Evolutionary conservation across 2,888 invertebrate genomes (phyloP), one percentile per base, ranked within the genome.

Genomic region (Drosophila picticornis): DNA sequence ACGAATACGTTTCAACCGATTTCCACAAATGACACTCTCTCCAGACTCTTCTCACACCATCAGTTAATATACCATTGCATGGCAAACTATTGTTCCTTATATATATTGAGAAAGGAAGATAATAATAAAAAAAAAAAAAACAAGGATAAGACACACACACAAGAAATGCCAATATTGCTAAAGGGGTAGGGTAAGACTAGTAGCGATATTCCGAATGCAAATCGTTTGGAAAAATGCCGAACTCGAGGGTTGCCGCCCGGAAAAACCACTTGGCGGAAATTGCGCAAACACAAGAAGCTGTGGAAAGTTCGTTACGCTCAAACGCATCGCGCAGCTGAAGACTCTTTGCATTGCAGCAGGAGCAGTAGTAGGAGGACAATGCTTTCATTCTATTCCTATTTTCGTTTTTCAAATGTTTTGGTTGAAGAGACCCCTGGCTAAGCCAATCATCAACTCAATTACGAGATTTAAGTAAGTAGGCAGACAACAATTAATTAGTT

Each of bases 191-290:
- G 19, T 29, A n/a, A 25, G 46, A 16, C 13, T 16, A 34, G 22
- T 16, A 25, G 25, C 53, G 22, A 34, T 53, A 22, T 72, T 32
- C n/a, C 19, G 22, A 72, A 61, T 77, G 73, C 38, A 71, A 83
- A 83, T 78, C 59, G 80, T 40, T 62, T 80, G 83, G 71, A 68
- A 76, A 78, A 70, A 53, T 55, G 43, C 36, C 34, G 11, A 43
- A 19, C n/a, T 59, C 55, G 59, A 64, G 67, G 38, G 48, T 55
- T 59, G 52, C 64, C 71, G 77, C 50, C 55, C 58, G 80, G 72
- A 80, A 85, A 75, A 85, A 85, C 64, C 75, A 83, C 77, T 77
- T 69, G 65, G 64, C 59, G 69, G 74, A 75, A 75, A 65, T 63
- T 58, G 77, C 27, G 72, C 78, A 71, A 75, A 63, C 60, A 71